Percentiles rank a stretch among this genome's conserved stretches.
Conservation (phyloP, 2,113 vertebrate species). For the Rhegmatorhina hoffmannsi region DNA sequence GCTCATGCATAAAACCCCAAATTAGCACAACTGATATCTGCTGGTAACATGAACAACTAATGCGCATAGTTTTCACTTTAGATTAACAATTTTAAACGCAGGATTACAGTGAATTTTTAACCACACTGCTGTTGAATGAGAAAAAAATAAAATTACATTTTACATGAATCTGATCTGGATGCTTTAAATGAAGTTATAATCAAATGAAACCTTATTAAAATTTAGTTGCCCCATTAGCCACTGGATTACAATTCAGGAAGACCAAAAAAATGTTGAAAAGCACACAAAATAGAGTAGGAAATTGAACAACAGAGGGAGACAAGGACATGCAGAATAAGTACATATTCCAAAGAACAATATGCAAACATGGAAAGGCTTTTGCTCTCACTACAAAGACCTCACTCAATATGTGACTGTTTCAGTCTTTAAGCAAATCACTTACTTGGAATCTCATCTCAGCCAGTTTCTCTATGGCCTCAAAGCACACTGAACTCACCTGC, state of each 20-base stretch:
- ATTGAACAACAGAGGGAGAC: conserved; percentile 62
- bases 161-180: conserved; percentile 31
- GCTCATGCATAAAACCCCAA: neutral
- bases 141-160: conserved; percentile 29
- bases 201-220: conserved; percentile 66
- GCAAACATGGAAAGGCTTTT: conserved; percentile 25
- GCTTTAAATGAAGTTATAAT: conserved; percentile 64
- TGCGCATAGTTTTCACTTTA: neutral
- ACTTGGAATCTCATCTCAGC: neutral
- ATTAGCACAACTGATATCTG: neutral
- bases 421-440: neutral
- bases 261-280: neutral
- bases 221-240: conserved; percentile 47
- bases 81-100: neutral
- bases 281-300: conserved; percentile 6
- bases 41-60: neutral
- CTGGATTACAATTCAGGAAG: conserved; percentile 25
- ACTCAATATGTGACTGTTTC: neutral
- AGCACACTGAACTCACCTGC: neutral
- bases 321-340: conserved; percentile 39
- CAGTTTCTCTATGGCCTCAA: neutral
- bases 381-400: conserved; percentile 58
- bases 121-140: neutral
- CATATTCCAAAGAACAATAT: neutral
- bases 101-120: conserved; percentile 23